A percentile compares a stretch with the other conserved stretches of the same genome.
Conservation (phyloP, 2,113 vertebrate species). For the Vireo altiloquus region DNA sequence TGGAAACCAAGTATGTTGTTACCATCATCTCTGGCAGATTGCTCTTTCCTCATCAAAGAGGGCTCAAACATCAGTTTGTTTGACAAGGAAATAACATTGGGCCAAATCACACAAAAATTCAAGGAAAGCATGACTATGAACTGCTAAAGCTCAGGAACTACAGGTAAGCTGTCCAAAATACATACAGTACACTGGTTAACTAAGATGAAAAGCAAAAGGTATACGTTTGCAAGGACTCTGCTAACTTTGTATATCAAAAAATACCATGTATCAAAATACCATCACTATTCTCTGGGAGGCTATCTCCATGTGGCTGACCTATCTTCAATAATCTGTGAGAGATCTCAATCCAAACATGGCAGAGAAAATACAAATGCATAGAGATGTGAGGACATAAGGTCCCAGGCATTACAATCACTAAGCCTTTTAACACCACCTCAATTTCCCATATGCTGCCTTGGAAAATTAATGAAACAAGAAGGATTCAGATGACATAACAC, state of each 20-base stretch:
- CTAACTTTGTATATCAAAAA: background rate
- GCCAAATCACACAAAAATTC: background rate
- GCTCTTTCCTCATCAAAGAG: background rate
- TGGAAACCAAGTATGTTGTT: background rate
- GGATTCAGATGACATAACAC: background rate
- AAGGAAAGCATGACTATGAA: background rate
- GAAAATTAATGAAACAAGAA: background rate
- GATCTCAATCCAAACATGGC: background rate
- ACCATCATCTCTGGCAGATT: background rate
- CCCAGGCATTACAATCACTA: background rate
- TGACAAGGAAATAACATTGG: background rate
- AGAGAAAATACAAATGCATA: background rate
- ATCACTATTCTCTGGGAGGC: background rate
- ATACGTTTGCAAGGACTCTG: background rate
- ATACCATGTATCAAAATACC: background rate
- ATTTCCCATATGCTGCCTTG: background rate
- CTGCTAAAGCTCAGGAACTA: background rate
- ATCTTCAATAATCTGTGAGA: background rate
- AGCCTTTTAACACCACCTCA: background rate
- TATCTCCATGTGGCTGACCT: background rate
- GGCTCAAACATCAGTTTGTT: background rate
- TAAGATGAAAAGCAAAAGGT: background rate
- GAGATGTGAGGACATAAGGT: background rate
- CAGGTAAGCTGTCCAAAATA: background rate
- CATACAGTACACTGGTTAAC: background rate